Evolutionary conservation across 2,797 vertebrate genomes (phyloP).

Genomic region (Pseudochaenichthys georgianus): DNA sequence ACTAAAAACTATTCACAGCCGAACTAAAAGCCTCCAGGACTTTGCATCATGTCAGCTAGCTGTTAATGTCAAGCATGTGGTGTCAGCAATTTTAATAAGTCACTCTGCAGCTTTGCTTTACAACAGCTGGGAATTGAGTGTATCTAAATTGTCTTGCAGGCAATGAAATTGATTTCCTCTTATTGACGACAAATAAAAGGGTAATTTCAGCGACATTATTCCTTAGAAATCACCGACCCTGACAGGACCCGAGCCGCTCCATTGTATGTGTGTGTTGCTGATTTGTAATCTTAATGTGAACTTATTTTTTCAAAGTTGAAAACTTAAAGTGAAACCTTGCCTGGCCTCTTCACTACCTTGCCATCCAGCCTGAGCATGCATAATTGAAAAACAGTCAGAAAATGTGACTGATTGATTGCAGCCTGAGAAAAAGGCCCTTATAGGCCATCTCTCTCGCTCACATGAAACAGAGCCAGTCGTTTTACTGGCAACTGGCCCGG

Average conservation of each 20-base stretch:
- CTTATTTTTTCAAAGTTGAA: no score
- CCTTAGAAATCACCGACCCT: neutral
- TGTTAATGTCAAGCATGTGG: constrained; percentile 42
- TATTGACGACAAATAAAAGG: constrained; percentile 17
- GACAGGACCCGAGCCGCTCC: neutral
- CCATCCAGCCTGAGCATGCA: constrained; percentile 56
- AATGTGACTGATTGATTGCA: constrained; percentile 73
- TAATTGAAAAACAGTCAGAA: constrained; percentile 71
- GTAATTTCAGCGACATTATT: constrained; percentile 1
- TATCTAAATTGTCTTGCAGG: constrained; percentile 23
- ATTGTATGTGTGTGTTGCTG: neutral
- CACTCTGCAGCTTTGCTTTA: constrained; percentile 21
- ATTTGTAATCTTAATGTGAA: constrained; percentile 33
- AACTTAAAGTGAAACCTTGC: no score
- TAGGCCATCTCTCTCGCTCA: constrained; percentile 47
- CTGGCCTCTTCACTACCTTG: constrained; percentile 33
- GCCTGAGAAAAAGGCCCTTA: constrained; percentile 60
- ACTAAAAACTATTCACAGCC: constrained; percentile 48
- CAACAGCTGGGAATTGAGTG: constrained; percentile 14
- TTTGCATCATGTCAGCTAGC: constrained; percentile 26
- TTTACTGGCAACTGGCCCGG: constrained; percentile 68
- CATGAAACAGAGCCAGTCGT: constrained; percentile 68
- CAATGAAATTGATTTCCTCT: constrained; percentile 20
- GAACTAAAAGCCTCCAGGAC: constrained; percentile 45
- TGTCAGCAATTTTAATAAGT: constrained; percentile 31